phyloP scores from a whole-genome alignment of 2,113 vertebrate genomes.

The Microtus montanus region DNA sequence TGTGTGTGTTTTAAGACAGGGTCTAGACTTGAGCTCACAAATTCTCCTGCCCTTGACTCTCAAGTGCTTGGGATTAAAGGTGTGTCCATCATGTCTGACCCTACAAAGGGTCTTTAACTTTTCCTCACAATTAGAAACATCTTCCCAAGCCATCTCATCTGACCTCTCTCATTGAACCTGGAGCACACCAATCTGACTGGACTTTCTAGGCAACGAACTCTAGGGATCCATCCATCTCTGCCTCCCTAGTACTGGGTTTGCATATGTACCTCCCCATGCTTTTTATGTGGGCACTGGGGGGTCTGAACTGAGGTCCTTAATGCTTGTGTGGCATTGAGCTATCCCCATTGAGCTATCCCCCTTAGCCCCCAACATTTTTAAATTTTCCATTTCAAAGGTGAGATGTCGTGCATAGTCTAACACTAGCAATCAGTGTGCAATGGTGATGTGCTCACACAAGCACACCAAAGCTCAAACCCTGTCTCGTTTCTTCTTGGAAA shows the following conservation, averaged over 20 bases:
- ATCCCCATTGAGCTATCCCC: neutral
- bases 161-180: neutral
- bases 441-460: neutral
- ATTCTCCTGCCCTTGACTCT: neutral
- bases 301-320: neutral
- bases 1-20: neutral
- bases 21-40: neutral
- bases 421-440: neutral
- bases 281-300: neutral
- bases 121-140: neutral
- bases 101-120: neutral
- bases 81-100: neutral
- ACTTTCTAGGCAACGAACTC: neutral
- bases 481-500: neutral
- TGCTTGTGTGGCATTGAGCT: neutral
- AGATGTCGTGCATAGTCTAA: neutral
- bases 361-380: neutral
- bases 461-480: neutral
- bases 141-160: neutral
- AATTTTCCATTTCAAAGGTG: neutral
- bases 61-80: neutral
- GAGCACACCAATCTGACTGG: neutral
- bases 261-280: neutral
- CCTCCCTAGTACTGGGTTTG: neutral
- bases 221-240: neutral